Percentiles rank a stretch among this genome's conserved stretches.
These are phyloP conservation scores for Neopelma chrysocephalum DNA, from an alignment of 2,797 vertebrate genomes.

Conservation along the genomic window DNA sequence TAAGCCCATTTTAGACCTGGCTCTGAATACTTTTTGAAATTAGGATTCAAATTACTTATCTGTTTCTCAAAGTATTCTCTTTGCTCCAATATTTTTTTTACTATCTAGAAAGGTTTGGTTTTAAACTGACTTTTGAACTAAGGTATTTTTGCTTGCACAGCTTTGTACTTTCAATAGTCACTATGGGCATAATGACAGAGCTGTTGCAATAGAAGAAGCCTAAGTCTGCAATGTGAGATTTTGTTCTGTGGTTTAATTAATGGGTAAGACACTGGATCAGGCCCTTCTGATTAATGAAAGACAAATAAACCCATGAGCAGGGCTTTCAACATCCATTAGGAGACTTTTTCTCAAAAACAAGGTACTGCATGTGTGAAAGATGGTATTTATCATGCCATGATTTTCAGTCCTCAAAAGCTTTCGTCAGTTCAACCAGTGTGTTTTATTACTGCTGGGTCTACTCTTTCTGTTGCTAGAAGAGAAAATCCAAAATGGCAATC, in stretches of 20 bases:
- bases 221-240: neutral
- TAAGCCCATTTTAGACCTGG: neutral
- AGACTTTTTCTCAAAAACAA: neutral
- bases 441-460: neutral
- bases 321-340: neutral
- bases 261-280: neutral
- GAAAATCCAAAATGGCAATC: neutral
- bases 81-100: neutral
- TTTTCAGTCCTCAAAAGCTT: neutral
- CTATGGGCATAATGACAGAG: neutral
- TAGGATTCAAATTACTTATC: neutral
- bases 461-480: neutral
- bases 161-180: neutral
- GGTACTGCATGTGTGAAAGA: neutral
- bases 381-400: neutral
- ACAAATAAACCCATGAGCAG: neutral
- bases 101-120: neutral
- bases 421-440: rapidly evolving
- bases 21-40: neutral
- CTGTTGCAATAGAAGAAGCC: neutral
- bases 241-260: neutral
- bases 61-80: neutral
- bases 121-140: neutral
- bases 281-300: neutral
- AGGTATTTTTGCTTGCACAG: neutral